Base-by-base conservation (phyloP, 2,797 vertebrate genomes). In the Acanthurus tractus region DNA sequence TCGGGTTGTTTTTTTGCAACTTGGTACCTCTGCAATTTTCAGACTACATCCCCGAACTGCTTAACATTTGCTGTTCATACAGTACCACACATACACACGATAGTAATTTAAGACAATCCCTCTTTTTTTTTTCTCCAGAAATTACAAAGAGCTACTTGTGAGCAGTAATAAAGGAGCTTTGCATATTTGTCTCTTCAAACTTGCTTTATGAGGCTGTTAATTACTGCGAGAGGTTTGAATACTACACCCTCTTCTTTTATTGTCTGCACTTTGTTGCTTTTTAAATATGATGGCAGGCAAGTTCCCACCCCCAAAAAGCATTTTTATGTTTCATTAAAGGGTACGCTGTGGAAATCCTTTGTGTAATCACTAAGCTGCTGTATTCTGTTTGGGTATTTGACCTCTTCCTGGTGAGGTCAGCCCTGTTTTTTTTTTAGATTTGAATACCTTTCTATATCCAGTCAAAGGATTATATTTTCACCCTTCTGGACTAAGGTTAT, bases 221-320 rank as follows among this genome's bases (percentile, higher is more conserved):
- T 91, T 84, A 84, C 71, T 54, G 56, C 62, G 71, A 66, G 76
- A 74, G 67, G 56, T 78, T 68, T 42, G 69, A 86, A 71, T 53
- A 73, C 76, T 68, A 48, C 66, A 73, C 74, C 40, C 59, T 53
- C 57, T 70, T 71, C 62, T 85, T 81, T 65, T 70, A 56, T 68
- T 76, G 56, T 80, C 64, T 88, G 70, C 80, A 82, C 78, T 59
- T 69, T 45, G 34, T 20, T 59, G 46, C 17, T 57, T 67, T 71
- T 73, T 78, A 54, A 86, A 89, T 64, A 76, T 70, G 59, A 79
- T 34, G 23, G 44, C 50, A n/a, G 38, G 69, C 67, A 70, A 62
- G 65, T 71, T 76, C 29, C 61, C 76, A 49, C 49, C 17, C 36
- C 53, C 20, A 61, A 57, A 52, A 67, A 54, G 34, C 8, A 36